Base-by-base conservation (phyloP, 2,113 vertebrate genomes). In the Alethe castanea region DNA sequence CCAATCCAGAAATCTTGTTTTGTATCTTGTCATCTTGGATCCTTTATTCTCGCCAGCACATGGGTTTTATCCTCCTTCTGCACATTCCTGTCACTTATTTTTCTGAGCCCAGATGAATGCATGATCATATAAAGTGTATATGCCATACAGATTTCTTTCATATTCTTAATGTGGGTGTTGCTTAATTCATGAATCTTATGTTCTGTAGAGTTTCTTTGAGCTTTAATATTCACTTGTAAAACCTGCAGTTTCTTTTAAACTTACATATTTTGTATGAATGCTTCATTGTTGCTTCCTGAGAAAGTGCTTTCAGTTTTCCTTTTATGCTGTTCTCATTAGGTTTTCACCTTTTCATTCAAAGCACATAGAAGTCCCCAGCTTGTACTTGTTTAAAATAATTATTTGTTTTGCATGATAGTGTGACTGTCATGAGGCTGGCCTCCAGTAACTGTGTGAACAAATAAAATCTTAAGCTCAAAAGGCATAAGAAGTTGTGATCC, bases 171-270 rank as follows among this genome's bases (percentile, higher is more conserved):
- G 92, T 95, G 79, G 92, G 84, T 90, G 92, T 96, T 93, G 65
- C 86, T 92, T 94, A 89, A 92, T 94, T 79, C 81, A 52, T 72
- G 90, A 38, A 77, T 94, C 50, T 94, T 94, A 90, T 90, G 24
- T 90, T 95, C 19, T 2, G 8, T 28, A 78, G 61, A 54, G n/a
- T 69, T 95, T 91, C 42, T 31, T 38, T 76, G 57, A 89, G 57
- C 70, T 95, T 88, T 91, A 92, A 79, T 69, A 50, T 26, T 82
- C 71, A 47, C 36, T 82, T 95, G 24, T 88, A 91, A 95, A 95
- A 90, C 65, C 70, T 85, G 26, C 91, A 85, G 92, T 95, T 94
- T 91, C 44, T 91, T 84, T 90, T 65, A 80, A 85, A 53, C 57
- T 33, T 89, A 26, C 1, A 7, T 85, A 56, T 94, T 94, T 92